phyloP scores from a whole-genome alignment of 2,888 invertebrate genomes.

The Eubasilissa splendida region DNA sequence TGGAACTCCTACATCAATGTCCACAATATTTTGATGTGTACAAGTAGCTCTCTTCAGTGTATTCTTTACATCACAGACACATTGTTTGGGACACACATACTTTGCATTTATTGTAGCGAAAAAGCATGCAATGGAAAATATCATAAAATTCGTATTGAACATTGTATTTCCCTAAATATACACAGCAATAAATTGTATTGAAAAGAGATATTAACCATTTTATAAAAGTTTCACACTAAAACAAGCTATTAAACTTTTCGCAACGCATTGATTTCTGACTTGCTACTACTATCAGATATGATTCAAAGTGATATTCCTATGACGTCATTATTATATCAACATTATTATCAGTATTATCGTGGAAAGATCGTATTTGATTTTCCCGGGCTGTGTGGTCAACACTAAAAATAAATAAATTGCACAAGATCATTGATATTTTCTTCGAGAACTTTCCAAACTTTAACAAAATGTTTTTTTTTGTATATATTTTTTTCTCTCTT shows the following conservation, averaged over 20 bases:
- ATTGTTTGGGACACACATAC: slow-evolving; percentile 69
- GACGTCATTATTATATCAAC: slow-evolving; percentile 31
- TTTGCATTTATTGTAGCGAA: slow-evolving; percentile 8
- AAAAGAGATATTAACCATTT: not conserved
- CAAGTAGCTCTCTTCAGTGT: slow-evolving; percentile 71
- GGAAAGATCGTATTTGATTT: slow-evolving; percentile 27
- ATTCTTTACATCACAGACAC: slow-evolving; percentile 72
- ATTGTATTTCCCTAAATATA: not conserved
- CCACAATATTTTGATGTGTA: slow-evolving; percentile 74
- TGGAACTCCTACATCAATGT: slow-evolving; percentile 75
- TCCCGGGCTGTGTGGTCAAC: slow-evolving; percentile 38
- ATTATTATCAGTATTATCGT: slow-evolving; percentile 22
- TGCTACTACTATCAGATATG: not conserved
- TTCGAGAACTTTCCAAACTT: not conserved
- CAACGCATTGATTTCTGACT: not conserved
- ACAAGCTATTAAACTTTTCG: not conserved
- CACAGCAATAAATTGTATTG: not conserved
- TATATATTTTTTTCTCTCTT: no score
- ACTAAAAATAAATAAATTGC: slow-evolving; percentile 1
- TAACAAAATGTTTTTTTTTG: no score
- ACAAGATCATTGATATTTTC: not conserved
- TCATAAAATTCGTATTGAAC: not conserved
- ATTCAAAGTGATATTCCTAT: slow-evolving; percentile 27
- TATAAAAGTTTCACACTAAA: not conserved
- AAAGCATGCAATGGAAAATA: not conserved